Conservation (phyloP, 2,888 invertebrate genomes). For the Pinctada fucata region DNA sequence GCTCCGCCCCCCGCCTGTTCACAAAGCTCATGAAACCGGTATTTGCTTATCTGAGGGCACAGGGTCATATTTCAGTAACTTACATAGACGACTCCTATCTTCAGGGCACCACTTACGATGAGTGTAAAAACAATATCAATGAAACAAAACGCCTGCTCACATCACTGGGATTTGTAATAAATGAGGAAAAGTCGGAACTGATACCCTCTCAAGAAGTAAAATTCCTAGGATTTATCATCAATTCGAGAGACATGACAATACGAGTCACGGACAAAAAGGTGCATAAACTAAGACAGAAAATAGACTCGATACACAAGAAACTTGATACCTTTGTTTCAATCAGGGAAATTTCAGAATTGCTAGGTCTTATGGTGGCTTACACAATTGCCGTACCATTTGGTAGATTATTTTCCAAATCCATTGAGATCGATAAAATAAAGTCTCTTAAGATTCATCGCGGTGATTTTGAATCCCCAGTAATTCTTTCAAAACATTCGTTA, state of each 20-base stretch:
- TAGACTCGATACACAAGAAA: no score
- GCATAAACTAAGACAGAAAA: neutral
- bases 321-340: slow-evolving; percentile 2
- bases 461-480: slow-evolving; percentile 7
- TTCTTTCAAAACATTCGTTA: neutral
- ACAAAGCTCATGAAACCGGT: slow-evolving; percentile 38
- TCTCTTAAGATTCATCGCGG: neutral
- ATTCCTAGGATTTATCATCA: slow-evolving; percentile 36
- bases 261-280: slow-evolving; percentile 19
- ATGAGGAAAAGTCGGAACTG: slow-evolving; percentile 39
- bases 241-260: slow-evolving; percentile 37
- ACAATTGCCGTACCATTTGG: slow-evolving; percentile 29
- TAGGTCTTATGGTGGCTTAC: slow-evolving; percentile 21
- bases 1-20: slow-evolving; percentile 22
- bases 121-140: slow-evolving; percentile 17
- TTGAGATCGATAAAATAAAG: slow-evolving; percentile 21
- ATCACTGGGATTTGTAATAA: slow-evolving; percentile 36
- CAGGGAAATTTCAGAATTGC: slow-evolving; percentile 17
- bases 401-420: slow-evolving; percentile 19
- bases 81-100: slow-evolving; percentile 39
- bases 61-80: slow-evolving; percentile 17
- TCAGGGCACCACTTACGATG: slow-evolving; percentile 9
- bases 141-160: slow-evolving; percentile 11
- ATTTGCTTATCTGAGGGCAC: slow-evolving; percentile 22
- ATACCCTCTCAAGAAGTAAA: slow-evolving; percentile 23